A percentile compares a stretch with the other conserved stretches of the same genome.
These are phyloP conservation scores for Pseudorhombus dupliciocellatus DNA, from an alignment of 2,113 vertebrate species.

Conservation along the genomic window DNA sequence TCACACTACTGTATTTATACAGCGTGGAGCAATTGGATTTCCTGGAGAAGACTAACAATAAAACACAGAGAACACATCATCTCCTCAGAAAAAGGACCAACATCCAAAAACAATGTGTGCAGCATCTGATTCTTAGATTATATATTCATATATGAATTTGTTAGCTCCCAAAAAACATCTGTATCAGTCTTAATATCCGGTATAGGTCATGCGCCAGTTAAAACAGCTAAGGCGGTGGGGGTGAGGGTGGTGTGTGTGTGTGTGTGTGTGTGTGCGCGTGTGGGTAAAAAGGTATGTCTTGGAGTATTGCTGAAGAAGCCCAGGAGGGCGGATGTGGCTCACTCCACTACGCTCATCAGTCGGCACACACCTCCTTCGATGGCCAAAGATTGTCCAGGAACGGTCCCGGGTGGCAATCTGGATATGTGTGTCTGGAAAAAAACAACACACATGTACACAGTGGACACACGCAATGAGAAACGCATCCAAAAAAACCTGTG, in stretches of 20 bases:
- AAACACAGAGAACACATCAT: not conserved
- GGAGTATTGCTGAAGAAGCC: slow-evolving; percentile 71
- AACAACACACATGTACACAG: slow-evolving; percentile 37
- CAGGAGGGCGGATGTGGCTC: slow-evolving; percentile 59
- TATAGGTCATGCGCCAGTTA: slow-evolving; percentile 45
- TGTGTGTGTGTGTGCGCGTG: slow-evolving; percentile 17
- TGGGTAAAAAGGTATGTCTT: slow-evolving; percentile 3
- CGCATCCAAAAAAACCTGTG: not conserved
- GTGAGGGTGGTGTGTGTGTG: slow-evolving; percentile 63
- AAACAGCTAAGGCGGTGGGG: slow-evolving; percentile 74
- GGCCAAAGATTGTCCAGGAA: slow-evolving; percentile 97
- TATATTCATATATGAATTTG: not conserved
- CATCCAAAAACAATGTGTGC: not conserved
- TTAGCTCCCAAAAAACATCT: not conserved
- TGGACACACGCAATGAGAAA: slow-evolving; percentile 18
- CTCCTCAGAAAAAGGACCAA: not conserved
- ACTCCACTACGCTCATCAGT: slow-evolving; percentile 85
- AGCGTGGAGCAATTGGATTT: not conserved
- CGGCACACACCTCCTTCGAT: slow-evolving; percentile 98
- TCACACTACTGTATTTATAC: not conserved
- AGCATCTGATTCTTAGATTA: not conserved
- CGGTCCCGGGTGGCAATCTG: slow-evolving; percentile 93
- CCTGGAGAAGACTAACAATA: not conserved
- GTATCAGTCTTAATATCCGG: not conserved
- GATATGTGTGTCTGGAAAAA: slow-evolving; percentile 95